Base-by-base conservation (phyloP, 2,113 vertebrate genomes). In the Physeter macrocephalus region DNA sequence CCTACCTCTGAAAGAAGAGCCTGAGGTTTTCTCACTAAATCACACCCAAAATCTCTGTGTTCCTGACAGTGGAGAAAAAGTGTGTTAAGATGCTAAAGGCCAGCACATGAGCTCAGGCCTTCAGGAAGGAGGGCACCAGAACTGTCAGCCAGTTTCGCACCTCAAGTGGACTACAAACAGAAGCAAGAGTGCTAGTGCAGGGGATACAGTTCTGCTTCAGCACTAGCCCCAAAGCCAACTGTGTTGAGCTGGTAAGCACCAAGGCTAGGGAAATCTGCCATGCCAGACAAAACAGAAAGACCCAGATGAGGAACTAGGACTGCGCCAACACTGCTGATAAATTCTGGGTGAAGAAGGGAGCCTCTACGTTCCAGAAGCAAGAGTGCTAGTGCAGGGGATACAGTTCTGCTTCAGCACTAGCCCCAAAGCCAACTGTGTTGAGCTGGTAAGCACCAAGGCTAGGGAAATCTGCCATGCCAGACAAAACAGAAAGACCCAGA, bases 301-400 rank as follows among this genome's bases (percentile, higher is more conserved):
- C 11, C n/a, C 21, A 66, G 31, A 43, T 57, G 6, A 88, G 9
- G 71, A 2, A 83, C 25, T 5, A 57, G n/a, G 31, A 52, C 36
- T n/a, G 21, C 34, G 54, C 18, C 23, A 59, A 59, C 36, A 31
- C 0, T 29, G 31, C 57, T 8, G 29, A 11, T 27, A 18, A 43
- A 1, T 18, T 43, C 69, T 17, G 57, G 20, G 87, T 72, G 78
- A 97, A 15, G 43, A n/a, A 49, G 12, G 11, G 17, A 69, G 34
- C n/a, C n/a, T n/a, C n/a, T n/a, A n/a, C n/a, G n/a, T n/a, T n/a
- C n/a, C n/a, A n/a, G n/a, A n/a, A n/a, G n/a, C 5, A 41, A 23
- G 20, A 4, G 9, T 11, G n/a, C 3, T 75, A 36, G 41, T 0
- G 0, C 21, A 6, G n/a, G 36, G 64, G 21, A 43, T 1, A 18